Percentiles rank a stretch among this genome's conserved stretches.
Conservation (phyloP, 2,888 invertebrate genomes). For the Dromius quadrimaculatus region DNA sequence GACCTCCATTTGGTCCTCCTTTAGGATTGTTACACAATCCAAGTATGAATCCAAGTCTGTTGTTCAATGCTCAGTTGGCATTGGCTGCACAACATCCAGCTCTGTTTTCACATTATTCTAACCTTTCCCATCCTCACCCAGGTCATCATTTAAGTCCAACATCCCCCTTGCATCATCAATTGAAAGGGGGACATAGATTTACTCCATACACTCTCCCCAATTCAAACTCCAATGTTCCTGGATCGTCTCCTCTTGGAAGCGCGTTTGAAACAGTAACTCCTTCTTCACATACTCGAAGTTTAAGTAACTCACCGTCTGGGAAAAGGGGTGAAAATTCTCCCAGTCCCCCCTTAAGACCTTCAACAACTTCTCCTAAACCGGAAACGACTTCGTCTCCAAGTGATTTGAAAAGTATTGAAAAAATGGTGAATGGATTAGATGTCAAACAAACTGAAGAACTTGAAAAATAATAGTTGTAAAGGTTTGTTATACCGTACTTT, state of each 20-base stretch:
- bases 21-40: conserved; percentile 72
- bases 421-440: conserved; percentile 96
- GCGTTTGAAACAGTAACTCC: conserved; percentile 93
- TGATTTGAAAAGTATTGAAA: conserved; percentile 95
- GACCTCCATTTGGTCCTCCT: conserved; percentile 77
- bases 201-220: conserved; percentile 89
- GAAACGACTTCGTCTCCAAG: conserved; percentile 75
- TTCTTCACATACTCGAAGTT: conserved; percentile 75
- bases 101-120: conserved; percentile 77
- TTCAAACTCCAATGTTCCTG: conserved; percentile 66
- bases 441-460: conserved; percentile 75
- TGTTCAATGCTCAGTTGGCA: conserved; percentile 90
- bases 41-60: conserved; percentile 83
- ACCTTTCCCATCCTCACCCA: conserved; percentile 73
- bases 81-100: conserved; percentile 89
- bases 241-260: conserved; percentile 76
- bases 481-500: conserved; percentile 53
- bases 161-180: conserved; percentile 76
- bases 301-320: conserved; percentile 73
- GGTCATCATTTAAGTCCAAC: conserved; percentile 67
- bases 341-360: conserved; percentile 71
- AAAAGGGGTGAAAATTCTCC: conserved; percentile 66
- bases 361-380: conserved; percentile 70
- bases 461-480: conserved; percentile 61
- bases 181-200: conserved; percentile 84